Percentiles rank a stretch among this genome's conserved stretches.
Conservation (phyloP, 2,797 vertebrate genomes). For the Thamnophis elegans region DNA sequence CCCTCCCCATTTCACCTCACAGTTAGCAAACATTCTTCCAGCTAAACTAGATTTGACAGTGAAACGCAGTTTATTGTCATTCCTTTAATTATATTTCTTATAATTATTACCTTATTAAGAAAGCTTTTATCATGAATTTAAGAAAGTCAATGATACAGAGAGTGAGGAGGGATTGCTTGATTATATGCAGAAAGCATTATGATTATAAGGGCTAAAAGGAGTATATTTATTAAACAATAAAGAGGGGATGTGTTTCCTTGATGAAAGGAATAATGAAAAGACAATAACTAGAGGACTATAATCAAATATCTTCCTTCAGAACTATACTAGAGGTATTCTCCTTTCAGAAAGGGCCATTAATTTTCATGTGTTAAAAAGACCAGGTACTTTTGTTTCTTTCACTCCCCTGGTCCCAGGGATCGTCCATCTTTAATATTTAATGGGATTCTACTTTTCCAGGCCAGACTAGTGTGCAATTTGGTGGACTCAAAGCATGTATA, state of each 20-base stretch:
- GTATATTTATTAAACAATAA: not conserved
- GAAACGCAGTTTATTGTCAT: not conserved
- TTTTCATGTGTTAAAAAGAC: not conserved
- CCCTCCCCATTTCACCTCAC: not conserved
- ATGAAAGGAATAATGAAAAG: not conserved
- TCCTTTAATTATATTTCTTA: not conserved
- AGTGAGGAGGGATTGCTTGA: not conserved
- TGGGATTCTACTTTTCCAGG: not conserved
- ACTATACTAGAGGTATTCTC: not conserved
- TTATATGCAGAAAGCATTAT: not conserved
- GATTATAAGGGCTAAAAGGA: not conserved
- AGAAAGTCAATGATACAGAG: not conserved
- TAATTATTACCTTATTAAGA: slow-evolving; percentile 46
- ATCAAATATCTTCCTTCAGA: not conserved
- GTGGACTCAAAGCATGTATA: not conserved
- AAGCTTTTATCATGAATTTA: slow-evolving; percentile 34
- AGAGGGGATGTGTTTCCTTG: not conserved
- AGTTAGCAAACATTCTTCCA: slow-evolving; percentile 37
- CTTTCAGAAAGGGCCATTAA: not conserved
- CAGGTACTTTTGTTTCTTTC: not conserved
- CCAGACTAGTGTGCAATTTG: not conserved
- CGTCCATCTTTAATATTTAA: not conserved
- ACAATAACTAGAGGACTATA: not conserved
- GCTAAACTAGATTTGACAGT: slow-evolving; percentile 45
- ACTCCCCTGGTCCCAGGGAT: not conserved